Evolutionary conservation across 2,113 vertebrate species (phyloP).

Genomic region (Cebidichthys violaceus): DNA sequence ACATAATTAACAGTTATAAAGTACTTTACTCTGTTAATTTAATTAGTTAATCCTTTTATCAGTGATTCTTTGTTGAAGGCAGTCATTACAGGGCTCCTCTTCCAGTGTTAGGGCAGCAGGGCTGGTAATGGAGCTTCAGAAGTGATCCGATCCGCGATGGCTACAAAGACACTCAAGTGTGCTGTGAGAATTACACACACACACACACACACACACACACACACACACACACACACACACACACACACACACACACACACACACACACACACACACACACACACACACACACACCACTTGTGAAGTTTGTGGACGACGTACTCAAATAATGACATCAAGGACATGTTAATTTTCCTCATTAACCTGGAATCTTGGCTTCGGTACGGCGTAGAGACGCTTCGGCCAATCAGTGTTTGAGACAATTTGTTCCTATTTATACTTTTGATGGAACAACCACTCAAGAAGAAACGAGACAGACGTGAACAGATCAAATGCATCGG

Average conservation of each 20-base stretch:
- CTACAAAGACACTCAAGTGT: slow-evolving; percentile 54
- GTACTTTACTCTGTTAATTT: slow-evolving; percentile 87
- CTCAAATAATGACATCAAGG: slow-evolving; percentile 22
- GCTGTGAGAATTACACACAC: slow-evolving; percentile 6
- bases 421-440: background rate
- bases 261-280: too few relatives aligned
- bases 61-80: slow-evolving; percentile 80
- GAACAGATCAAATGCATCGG: slow-evolving; percentile 38
- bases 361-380: slow-evolving; percentile 3
- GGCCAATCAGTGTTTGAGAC: slow-evolving; percentile 7
- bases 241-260: too few relatives aligned
- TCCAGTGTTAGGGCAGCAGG: slow-evolving; percentile 53
- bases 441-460: slow-evolving; percentile 27
- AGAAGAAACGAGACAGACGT: slow-evolving; percentile 36
- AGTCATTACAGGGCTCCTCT: slow-evolving; percentile 77
- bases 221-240: too few relatives aligned
- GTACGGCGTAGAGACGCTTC: background rate
- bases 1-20: slow-evolving; percentile 88
- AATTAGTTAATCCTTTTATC: slow-evolving; percentile 88
- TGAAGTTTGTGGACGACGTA: background rate
- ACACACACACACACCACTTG: background rate
- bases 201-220: too few relatives aligned
- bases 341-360: slow-evolving; percentile 43
- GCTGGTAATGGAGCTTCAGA: slow-evolving; percentile 71
- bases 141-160: slow-evolving; percentile 55